Percentiles rank a stretch among this genome's conserved stretches.
Conservation (phyloP, 2,797 vertebrate genomes). For the Vultur gryphus region DNA sequence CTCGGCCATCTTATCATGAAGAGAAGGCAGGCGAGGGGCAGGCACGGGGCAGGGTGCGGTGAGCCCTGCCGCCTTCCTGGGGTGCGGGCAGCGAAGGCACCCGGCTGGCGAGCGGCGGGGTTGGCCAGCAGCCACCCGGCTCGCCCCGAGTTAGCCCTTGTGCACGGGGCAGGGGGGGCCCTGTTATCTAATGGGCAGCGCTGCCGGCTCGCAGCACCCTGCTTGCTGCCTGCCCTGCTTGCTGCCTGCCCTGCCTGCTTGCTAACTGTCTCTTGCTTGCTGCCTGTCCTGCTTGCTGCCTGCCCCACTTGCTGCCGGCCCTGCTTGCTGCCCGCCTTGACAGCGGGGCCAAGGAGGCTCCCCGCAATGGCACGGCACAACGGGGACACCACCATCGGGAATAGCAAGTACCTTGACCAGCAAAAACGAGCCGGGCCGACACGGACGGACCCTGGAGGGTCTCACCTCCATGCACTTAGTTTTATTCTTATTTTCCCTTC, state of each 20-base stretch:
- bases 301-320: background rate
- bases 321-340: background rate
- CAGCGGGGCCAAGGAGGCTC: background rate
- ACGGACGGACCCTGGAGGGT: rapidly evolving
- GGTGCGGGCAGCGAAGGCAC: background rate
- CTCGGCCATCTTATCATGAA: rapidly evolving
- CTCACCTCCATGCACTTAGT: background rate
- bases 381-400: rapidly evolving
- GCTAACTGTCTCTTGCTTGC: background rate
- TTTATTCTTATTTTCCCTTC: background rate
- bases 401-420: rapidly evolving
- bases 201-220: background rate
- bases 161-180: rapidly evolving
- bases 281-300: background rate
- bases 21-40: background rate
- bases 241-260: background rate
- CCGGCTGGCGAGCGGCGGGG: rapidly evolving
- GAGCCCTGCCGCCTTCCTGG: background rate
- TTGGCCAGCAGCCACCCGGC: background rate
- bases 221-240: background rate
- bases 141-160: rapidly evolving
- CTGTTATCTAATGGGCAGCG: background rate
- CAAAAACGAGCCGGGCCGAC: rapidly evolving
- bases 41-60: background rate
- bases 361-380: background rate